Base-by-base conservation (phyloP, 1,140 invertebrate genomes). In the Armadillidium nasatum region DNA sequence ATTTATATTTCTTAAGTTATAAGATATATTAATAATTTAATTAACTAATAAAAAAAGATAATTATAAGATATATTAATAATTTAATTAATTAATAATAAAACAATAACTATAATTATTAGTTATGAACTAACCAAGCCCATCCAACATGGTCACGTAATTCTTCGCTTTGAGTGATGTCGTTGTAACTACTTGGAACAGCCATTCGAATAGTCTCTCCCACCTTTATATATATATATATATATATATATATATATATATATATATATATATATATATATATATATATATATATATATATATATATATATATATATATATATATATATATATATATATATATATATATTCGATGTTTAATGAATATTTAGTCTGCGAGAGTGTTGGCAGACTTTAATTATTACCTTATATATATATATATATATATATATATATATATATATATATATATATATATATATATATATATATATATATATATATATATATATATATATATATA, bases 101-200 rank as follows among this genome's bases (percentile, higher is more conserved):
- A 33, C 2, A 33, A 33, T n/a, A 33, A 33, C 33, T 33, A 33
- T 3, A 33, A 33, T 6, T 33, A 33, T 3, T 33, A 6, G 6
- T 33, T 33, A 33, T 33, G 33, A 33, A 33, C 33, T 33, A 3
- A 33, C 33, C 33, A 33, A 33, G 33, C 33, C 33, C 33, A 33
- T 33, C 33, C 33, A 33, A 33, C 33, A 6, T 33, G 33, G 33
- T 33, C 95, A 43, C 95, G 85, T 7, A 98, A 83, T 3, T 86
- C 84, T 22, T 85, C 87, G 23, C 95, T 91, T 77, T 92, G 90
- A 0, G 94, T 94, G 15, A 99, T 89, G 83, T 99, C 97, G 84
- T 99, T 99, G 86, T 94, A 99, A 81, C 94, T 97, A 0, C 94
- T 90, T 0, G 97, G 96, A 15, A 98, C 96, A n/a, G 96, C 95